These are phyloP conservation scores for Pachyseris speciosa DNA, from an alignment of 64 coral and sea anemone genomes.

Conservation along the genomic window DNA sequence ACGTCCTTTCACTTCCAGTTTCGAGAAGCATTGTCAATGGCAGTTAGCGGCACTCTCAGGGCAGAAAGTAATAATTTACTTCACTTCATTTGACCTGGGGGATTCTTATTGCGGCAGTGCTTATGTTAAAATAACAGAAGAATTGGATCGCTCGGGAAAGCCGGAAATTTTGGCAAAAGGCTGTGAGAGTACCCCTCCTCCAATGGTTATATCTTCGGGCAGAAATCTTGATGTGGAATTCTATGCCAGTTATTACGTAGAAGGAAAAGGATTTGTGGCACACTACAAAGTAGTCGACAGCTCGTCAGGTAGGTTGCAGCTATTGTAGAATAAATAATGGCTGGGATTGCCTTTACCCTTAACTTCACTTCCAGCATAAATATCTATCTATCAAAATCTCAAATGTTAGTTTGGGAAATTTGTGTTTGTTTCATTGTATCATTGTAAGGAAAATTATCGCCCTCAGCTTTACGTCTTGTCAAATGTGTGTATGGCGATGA, in stretches of 20 bases:
- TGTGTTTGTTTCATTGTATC: too few species aligned
- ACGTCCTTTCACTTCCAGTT: background rate
- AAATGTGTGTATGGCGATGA: too few species aligned
- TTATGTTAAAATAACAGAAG: background rate
- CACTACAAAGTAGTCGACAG: background rate
- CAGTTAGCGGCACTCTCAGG: background rate
- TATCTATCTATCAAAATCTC: too few species aligned
- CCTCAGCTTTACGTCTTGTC: too few species aligned
- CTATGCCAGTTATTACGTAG: background rate
- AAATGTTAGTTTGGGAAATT: too few species aligned
- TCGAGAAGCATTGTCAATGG: background rate
- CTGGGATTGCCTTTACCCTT: too few species aligned
- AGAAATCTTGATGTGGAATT: background rate
- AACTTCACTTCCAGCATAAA: too few species aligned
- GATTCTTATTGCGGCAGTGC: background rate
- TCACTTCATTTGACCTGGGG: background rate
- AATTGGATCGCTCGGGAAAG: background rate
- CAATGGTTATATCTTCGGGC: background rate
- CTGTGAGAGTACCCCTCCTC: background rate
- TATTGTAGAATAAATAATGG: too few species aligned
- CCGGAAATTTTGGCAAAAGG: background rate
- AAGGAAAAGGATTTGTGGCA: background rate
- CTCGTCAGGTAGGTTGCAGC: background rate
- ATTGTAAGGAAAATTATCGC: too few species aligned
- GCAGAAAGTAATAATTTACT: background rate